These are phyloP conservation scores for Callinectes sapidus DNA, from an alignment of 2,888 invertebrate genomes.

Conservation along the genomic window DNA sequence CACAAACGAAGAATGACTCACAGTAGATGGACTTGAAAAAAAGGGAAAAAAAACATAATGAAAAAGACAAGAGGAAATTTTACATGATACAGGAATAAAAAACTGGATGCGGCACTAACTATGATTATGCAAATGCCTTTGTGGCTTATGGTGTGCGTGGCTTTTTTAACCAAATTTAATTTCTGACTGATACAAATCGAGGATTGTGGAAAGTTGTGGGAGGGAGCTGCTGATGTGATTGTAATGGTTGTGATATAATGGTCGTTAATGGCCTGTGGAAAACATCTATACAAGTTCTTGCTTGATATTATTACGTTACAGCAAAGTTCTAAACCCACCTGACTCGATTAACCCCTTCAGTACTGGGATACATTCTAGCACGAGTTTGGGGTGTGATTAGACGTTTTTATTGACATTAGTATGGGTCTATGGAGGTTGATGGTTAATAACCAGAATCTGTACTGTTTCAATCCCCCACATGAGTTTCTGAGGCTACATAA, in stretches of 20 bases:
- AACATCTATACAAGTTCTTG: neutral
- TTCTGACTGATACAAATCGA: slow-evolving; percentile 41
- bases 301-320: neutral
- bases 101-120: slow-evolving; percentile 45
- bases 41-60: neutral
- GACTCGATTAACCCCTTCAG: neutral
- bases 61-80: neutral
- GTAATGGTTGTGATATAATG: neutral
- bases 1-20: neutral
- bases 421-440: too few relatives aligned
- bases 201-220: slow-evolving; percentile 14
- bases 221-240: neutral
- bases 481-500: too few relatives aligned
- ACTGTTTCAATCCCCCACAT: too few relatives aligned
- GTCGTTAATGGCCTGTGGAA: neutral
- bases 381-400: too few relatives aligned
- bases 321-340: neutral
- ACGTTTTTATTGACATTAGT: too few relatives aligned
- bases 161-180: slow-evolving; percentile 29
- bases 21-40: neutral
- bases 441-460: too few relatives aligned
- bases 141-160: slow-evolving; percentile 46
- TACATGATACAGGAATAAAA: slow-evolving; percentile 34
- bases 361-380: too few relatives aligned
- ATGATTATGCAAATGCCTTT: slow-evolving; percentile 49